Conservation (phyloP, 2,888 invertebrate species). For the Miltochrista miniata region DNA sequence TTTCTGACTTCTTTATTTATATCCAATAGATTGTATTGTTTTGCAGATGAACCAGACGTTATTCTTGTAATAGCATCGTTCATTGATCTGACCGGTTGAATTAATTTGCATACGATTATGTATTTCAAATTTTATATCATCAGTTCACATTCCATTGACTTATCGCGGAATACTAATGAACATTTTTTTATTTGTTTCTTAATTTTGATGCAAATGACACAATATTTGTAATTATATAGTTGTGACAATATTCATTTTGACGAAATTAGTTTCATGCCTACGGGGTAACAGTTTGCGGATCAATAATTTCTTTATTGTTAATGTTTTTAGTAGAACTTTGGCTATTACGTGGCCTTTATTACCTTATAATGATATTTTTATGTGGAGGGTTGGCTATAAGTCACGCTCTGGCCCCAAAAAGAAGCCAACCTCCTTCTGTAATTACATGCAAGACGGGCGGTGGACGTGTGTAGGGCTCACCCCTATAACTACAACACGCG, state of each 20-base stretch:
- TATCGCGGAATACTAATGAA: slow-evolving; percentile 25
- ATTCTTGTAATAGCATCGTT: slow-evolving; percentile 26
- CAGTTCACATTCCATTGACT: slow-evolving; percentile 27
- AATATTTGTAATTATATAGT: slow-evolving; percentile 22
- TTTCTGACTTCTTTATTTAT: slow-evolving; percentile 29
- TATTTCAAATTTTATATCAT: slow-evolving; percentile 29
- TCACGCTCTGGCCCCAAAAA: slow-evolving; percentile 70
- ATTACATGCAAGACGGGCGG: slow-evolving; percentile 74
- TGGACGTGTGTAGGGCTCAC: slow-evolving; percentile 54
- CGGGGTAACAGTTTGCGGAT: slow-evolving; percentile 23
- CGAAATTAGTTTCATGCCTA: slow-evolving; percentile 23
- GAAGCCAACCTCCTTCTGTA: slow-evolving; percentile 70
- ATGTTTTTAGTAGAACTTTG: slow-evolving; percentile 53
- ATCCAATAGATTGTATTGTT: slow-evolving; percentile 37
- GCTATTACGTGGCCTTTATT: slow-evolving; percentile 63
- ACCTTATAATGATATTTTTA: slow-evolving; percentile 57
- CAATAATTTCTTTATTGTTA: slow-evolving; percentile 41
- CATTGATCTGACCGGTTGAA: slow-evolving; percentile 33
- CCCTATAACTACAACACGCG: slow-evolving; percentile 62
- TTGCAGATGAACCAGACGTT: slow-evolving; percentile 24
- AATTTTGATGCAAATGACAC: slow-evolving; percentile 28
- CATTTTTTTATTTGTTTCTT: slow-evolving; percentile 31
- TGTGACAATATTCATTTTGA: slow-evolving; percentile 22
- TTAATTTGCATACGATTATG: slow-evolving; percentile 46
- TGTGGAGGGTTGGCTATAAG: slow-evolving; percentile 58